Base-by-base conservation (phyloP, 2,888 invertebrate species). In the Kryphioiulus occultus region DNA sequence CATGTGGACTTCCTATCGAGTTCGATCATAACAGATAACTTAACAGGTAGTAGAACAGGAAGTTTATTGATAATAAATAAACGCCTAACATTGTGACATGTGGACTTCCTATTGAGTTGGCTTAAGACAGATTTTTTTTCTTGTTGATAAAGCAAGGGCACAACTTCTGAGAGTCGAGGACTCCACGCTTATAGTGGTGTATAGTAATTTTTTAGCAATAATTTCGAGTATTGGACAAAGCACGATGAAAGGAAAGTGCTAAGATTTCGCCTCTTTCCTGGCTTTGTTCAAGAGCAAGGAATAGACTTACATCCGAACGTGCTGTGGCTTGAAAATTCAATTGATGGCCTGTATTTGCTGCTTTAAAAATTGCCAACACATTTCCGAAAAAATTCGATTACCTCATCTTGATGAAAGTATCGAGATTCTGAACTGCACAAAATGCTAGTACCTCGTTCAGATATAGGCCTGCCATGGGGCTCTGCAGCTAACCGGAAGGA, bases 371-470 rank as follows among this genome's bases (percentile, higher is more conserved):
- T 30, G 78, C 30, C 78, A 30, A 78, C 78, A 78, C 78, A 78
- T 78, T 78, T 78, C 78, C 78, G 78, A 78, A 78, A 78, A 39
- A 78, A 78, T 78, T 78, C 78, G 30, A 78, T 78, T 78, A 78
- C 78, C 30, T 30, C 30, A 78, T 78, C 30, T 78, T 17, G 30
- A 30, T 78, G 78, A 78, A 78, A 78, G 78, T 78, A 32, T 78
- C 30, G 30, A 78, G 78, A 78, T 78, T 78, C 30, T 17, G 17
- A 30, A 30, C 30, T 17, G 15, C 78, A 30, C 78, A 78, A 78
- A 17, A 78, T 68, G 12, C 26, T 10, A 68, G 68, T 5, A 0
- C 30, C 15, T 78, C 30, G 26, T 5, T 78, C 78, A 32, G 30
- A 26, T 47, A 9, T 17, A 32, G 78, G 15, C 17, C 30, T 78